These are phyloP conservation scores for Drosophila monieri DNA, from an alignment of 2,888 invertebrate species.

Conservation along the genomic window DNA sequence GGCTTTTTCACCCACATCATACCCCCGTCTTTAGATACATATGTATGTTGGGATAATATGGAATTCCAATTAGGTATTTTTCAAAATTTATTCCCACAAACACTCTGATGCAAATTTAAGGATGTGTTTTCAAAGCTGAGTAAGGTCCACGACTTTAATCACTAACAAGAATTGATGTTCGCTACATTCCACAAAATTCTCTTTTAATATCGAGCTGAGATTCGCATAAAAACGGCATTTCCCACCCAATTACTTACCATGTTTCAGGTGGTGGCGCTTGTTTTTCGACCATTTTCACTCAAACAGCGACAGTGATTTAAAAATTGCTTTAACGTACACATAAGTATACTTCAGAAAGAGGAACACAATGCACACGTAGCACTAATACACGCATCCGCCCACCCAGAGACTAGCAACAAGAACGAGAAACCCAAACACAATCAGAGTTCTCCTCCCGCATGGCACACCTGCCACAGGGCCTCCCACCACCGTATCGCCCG, in stretches of 20 bases:
- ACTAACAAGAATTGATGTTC: background rate
- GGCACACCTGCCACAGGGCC: slow-evolving; percentile 25
- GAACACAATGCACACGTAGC: slow-evolving; percentile 35
- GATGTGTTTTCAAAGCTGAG: background rate
- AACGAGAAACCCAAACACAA: slow-evolving; percentile 61
- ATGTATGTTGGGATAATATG: background rate
- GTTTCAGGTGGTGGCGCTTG: slow-evolving; percentile 6
- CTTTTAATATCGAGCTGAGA: background rate
- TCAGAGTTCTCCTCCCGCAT: slow-evolving; percentile 47
- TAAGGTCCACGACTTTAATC: background rate
- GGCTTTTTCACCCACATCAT: slow-evolving; percentile 36
- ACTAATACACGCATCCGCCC: slow-evolving; percentile 26
- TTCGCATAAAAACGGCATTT: slow-evolving; percentile 2
- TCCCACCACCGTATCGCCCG: slow-evolving; percentile 38
- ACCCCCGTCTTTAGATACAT: background rate
- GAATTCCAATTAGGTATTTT: no score
- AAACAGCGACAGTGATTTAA: slow-evolving; percentile 53
- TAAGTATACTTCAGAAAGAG: slow-evolving; percentile 51
- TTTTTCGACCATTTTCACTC: slow-evolving; percentile 25
- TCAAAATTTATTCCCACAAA: background rate
- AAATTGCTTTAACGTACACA: slow-evolving; percentile 54
- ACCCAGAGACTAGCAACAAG: slow-evolving; percentile 48
- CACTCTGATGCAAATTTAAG: background rate
- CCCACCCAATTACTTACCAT: background rate
- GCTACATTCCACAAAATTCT: background rate